Base-by-base conservation (phyloP, 2,797 vertebrate genomes). In the Phrynocephalus guinanensis region DNA sequence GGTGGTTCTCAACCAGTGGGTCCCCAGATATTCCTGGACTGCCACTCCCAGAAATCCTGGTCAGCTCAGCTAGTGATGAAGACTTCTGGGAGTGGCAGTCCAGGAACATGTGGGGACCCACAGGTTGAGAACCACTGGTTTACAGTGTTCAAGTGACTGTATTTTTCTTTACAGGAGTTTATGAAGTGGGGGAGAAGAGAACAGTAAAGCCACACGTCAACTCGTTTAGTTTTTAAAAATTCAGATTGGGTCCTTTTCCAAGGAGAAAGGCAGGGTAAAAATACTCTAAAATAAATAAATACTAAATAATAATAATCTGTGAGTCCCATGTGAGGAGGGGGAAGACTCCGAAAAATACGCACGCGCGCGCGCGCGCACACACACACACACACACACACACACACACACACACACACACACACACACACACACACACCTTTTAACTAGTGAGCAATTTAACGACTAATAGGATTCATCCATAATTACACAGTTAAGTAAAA, bases 401-500 rank as follows among this genome's bases (percentile, higher is more conserved):
- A 96, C 96, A n/a, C n/a, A n/a, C n/a, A n/a, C n/a, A n/a, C 87
- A 91, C 91, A 94, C 94, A 95, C 96, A 75, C 30, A 70, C 68
- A 60, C 8, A 22, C 6, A 89, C 84, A 79, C 85, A 78, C 87
- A 92, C 91, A 95, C 93, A 96, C 96, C 95, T 96, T 96, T 96
- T 96, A 96, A 96, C 94, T 95, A 95, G 94, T 95, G 83, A 93
- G 94, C 91, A 87, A 93, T 94, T 94, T 94, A 93, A 93, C 95
- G 93, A 95, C 94, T 94, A 95, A 95, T 94, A 93, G 94, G 94
- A 95, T 95, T 95, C 95, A 93, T 96, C 95, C 95, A 94, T 96
- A 96, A 97, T 97, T 93, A 95, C 95, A 96, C 91, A 96, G 96
- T 97, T 97, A 97, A 97, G 96, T 97, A 96, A 96, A 97, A 97